Base-by-base conservation (phyloP, 2,113 vertebrate species). In the Coryphaenoides rupestris region DNA sequence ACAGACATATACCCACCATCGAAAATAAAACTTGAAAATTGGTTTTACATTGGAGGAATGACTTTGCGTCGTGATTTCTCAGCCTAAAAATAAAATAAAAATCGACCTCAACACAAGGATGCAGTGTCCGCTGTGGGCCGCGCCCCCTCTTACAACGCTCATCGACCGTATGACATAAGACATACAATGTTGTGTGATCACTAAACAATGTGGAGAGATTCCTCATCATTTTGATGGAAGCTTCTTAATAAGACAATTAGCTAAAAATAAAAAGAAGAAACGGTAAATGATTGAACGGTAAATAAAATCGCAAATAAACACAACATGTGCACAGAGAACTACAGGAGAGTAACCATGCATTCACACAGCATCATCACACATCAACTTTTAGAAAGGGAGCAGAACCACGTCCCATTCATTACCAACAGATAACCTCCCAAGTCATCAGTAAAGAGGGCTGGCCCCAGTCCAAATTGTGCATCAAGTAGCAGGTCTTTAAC, bases 1-100 rank as follows among this genome's bases (percentile, higher is more conserved):
- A 62, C 52, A 67, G 22, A 16, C 55, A 66, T 60, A 68, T 47
- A 46, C 63, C 69, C 69, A 49, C 65, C 40, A 26, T 65, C 58
- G 46, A 67, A 40, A 55, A 26, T 46, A 63, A 71, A 61, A 63
- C 61, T 10, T 49, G 54, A 49, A 2, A 16, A 26, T 21, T 17
- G 53, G 22, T 65, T 65, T n/a, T 17, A 50, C 47, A n/a, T n/a
- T n/a, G 15, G 33, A 40, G 47, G 47, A n/a, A 50, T 16, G 47
- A 50, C 14, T 50, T n/a, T n/a, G 47, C 47, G 2, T 50, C 17
- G 15, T 50, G 15, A n/a, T 50, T 50, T 1, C n/a, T 50, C 47
- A 16, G 47, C 15, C 47, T 50, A 3, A 50, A n/a, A n/a, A n/a
- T n/a, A n/a, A n/a, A n/a, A n/a, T n/a, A n/a, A n/a, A n/a, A n/a